Percentiles rank a stretch among this genome's conserved stretches.
These are phyloP conservation scores for Orthosia cruda DNA, from an alignment of 2,888 invertebrate species.

Conservation along the genomic window DNA sequence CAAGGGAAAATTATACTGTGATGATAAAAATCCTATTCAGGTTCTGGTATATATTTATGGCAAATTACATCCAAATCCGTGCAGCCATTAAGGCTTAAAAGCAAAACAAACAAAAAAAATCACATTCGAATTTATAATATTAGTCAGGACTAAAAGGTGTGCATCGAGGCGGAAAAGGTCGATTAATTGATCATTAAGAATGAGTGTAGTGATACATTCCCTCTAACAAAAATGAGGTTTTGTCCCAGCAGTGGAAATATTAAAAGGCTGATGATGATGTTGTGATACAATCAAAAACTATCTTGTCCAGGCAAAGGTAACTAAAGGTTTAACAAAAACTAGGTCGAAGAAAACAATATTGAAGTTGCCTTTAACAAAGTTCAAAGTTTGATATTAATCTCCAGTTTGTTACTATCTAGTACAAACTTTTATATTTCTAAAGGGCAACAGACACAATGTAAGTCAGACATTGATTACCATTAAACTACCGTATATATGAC, in stretches of 20 bases:
- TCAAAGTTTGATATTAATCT: not conserved
- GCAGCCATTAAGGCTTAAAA: too few species aligned
- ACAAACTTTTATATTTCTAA: conserved; percentile 27
- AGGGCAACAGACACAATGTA: conserved; percentile 19
- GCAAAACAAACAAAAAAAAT: too few species aligned
- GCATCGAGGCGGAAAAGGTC: too few species aligned
- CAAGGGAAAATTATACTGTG: too few species aligned
- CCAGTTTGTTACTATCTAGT: conserved; percentile 8
- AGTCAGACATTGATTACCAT: conserved; percentile 19
- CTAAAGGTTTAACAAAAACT: conserved; percentile 4
- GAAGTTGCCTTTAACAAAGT: conserved; percentile 1
- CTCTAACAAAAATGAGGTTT: too few species aligned
- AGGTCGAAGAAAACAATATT: conserved; percentile 5
- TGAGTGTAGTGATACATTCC: not conserved
- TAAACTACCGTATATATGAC: not conserved
- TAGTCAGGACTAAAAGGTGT: not conserved
- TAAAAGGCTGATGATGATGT: too few species aligned
- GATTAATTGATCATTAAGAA: not conserved
- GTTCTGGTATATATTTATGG: too few species aligned
- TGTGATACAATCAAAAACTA: conserved; percentile 5
- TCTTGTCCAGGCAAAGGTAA: not conserved
- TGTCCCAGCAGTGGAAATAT: too few species aligned
- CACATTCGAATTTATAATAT: too few species aligned
- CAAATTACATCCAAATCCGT: too few species aligned
- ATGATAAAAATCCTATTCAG: too few species aligned